phyloP scores from a whole-genome alignment of 2,888 invertebrate genomes.

The Gymnosoma rotundatum region DNA sequence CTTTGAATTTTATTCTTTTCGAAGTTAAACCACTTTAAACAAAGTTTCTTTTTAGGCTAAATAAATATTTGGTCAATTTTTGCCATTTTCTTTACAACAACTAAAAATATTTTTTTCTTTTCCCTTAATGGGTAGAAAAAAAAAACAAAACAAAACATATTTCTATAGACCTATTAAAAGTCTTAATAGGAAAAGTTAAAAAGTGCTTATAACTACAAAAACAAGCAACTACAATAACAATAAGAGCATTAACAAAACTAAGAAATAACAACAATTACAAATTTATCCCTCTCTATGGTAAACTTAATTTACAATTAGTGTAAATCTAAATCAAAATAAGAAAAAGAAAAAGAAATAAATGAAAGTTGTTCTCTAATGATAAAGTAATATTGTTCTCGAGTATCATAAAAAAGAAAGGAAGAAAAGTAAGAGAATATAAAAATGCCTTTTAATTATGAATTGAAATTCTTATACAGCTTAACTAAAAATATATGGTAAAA shows the following conservation, averaged over 20 bases:
- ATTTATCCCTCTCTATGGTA: constrained; percentile 72
- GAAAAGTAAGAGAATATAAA: no score
- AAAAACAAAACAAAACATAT: constrained; percentile 3
- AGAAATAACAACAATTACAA: constrained; percentile 66
- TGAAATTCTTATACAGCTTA: constrained; percentile 2
- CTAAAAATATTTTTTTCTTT: constrained; percentile 12
- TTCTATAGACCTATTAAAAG: constrained; percentile 61
- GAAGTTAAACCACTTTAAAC: not conserved
- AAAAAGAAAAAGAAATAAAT: not conserved
- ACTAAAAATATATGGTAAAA: constrained; percentile 1
- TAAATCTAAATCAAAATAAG: constrained; percentile 52
- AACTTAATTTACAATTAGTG: constrained; percentile 77
- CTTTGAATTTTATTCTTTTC: no score
- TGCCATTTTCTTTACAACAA: not conserved
- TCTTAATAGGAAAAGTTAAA: constrained; percentile 67
- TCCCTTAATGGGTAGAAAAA: not conserved
- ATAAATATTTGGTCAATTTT: constrained; percentile 43
- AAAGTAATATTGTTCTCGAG: not conserved
- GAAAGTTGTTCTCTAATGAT: not conserved
- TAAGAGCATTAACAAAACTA: constrained; percentile 34
- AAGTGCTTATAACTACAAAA: constrained; percentile 65
- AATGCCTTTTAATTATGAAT: constrained; percentile 24
- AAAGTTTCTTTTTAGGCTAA: not conserved
- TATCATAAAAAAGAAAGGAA: not conserved
- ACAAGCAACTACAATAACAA: constrained; percentile 29